Evolutionary conservation across 1,140 invertebrate species (phyloP).

Genomic region (Drosophila ohnishii): DNA sequence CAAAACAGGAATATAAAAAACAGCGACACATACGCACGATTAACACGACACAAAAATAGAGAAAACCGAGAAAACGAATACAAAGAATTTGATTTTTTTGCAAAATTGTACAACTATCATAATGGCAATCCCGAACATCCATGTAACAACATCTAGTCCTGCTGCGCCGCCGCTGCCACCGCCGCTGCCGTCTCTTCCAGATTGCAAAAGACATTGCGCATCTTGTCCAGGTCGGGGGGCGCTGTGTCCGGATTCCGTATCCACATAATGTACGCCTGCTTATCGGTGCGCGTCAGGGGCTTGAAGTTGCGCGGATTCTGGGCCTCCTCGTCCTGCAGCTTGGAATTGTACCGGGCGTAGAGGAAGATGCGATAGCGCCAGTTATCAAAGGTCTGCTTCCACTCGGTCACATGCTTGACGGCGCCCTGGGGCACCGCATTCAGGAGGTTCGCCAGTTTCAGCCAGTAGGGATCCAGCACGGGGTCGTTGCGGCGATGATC

Average conservation of each 20-base stretch:
- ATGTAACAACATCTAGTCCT: slow-evolving; percentile 53
- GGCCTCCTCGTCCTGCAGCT: slow-evolving; percentile 74
- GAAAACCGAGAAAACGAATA: slow-evolving; percentile 20
- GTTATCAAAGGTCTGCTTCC: slow-evolving; percentile 81
- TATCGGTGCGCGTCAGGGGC: slow-evolving; percentile 77
- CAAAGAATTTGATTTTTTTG: slow-evolving; percentile 7
- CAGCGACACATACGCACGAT: slow-evolving; percentile 35
- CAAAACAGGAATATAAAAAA: slow-evolving; percentile 44
- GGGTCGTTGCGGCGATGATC: slow-evolving; percentile 77
- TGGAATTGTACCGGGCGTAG: slow-evolving; percentile 79
- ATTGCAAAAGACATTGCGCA: slow-evolving; percentile 80
- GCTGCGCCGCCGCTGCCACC: slow-evolving; percentile 47
- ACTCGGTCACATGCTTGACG: slow-evolving; percentile 77
- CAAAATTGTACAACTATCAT: slow-evolving; percentile 46
- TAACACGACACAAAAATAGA: slow-evolving; percentile 54
- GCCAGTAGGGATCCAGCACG: slow-evolving; percentile 74
- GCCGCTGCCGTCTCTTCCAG: slow-evolving; percentile 70
- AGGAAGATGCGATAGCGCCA: slow-evolving; percentile 80
- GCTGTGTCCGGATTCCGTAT: slow-evolving; percentile 79
- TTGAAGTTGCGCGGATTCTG: slow-evolving; percentile 79
- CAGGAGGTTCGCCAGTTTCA: slow-evolving; percentile 73
- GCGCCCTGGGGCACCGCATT: slow-evolving; percentile 78
- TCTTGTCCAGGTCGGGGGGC: slow-evolving; percentile 77
- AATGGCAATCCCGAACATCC: slow-evolving; percentile 53
- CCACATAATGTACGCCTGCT: slow-evolving; percentile 79